Percentiles rank a stretch among this genome's conserved stretches.
These are phyloP conservation scores for Ondatra zibethicus DNA, from an alignment of 2,113 vertebrate species.

Conservation along the genomic window DNA sequence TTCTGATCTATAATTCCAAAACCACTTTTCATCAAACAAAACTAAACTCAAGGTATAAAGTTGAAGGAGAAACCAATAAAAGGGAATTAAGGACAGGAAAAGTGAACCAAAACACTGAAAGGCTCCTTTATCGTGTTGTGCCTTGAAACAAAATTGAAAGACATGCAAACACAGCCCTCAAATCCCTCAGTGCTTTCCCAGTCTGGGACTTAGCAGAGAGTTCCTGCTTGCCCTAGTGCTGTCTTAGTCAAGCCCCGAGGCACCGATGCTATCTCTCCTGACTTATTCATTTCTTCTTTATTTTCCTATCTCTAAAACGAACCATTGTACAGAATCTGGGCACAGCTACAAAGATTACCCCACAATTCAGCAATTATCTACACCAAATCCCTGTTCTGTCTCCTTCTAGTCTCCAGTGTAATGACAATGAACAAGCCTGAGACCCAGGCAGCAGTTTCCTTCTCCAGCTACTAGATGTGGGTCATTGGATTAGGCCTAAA, in stretches of 20 bases:
- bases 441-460: background rate
- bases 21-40: slow-evolving; percentile 38
- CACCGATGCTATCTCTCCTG: slow-evolving; percentile 77
- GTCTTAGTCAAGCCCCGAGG: slow-evolving; percentile 80
- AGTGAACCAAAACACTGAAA: background rate
- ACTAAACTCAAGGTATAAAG: background rate
- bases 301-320: slow-evolving; percentile 72
- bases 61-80: slow-evolving; percentile 52
- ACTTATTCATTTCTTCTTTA: slow-evolving; percentile 74
- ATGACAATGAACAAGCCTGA: background rate
- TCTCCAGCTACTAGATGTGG: background rate
- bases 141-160: slow-evolving; percentile 14
- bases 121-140: background rate
- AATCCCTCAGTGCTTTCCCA: slow-evolving; percentile 38
- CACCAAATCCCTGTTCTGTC: background rate
- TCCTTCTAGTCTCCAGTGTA: background rate
- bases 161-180: slow-evolving; percentile 21
- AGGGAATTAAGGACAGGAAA: slow-evolving; percentile 34
- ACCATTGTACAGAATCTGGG: slow-evolving; percentile 68
- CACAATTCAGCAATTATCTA: slow-evolving; percentile 18
- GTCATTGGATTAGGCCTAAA: background rate
- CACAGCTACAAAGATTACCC: slow-evolving; percentile 61
- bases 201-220: slow-evolving; percentile 66
- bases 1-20: slow-evolving; percentile 16
- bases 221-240: slow-evolving; percentile 65